Evolutionary conservation across 2,888 invertebrate species (phyloP), one percentile per base, ranked within the genome.

Genomic region (Eilema griseolum): DNA sequence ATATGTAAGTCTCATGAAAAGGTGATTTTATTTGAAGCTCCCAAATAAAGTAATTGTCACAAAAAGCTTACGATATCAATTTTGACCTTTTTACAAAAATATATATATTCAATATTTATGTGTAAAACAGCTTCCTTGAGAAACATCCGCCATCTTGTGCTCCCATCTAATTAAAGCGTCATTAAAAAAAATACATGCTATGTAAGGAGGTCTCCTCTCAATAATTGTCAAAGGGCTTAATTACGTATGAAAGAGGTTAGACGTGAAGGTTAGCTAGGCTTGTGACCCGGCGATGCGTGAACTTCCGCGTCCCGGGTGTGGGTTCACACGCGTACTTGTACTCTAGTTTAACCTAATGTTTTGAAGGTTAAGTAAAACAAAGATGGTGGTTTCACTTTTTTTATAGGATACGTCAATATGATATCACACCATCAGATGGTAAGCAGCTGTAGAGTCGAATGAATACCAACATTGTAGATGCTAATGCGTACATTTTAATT

Each of bases 261-360:
- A 67, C 76, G 73, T 79, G 74, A 78, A 82, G 78, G 76, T 76
- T 76, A 70, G 72, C 65, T 67, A 68, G 68, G 56, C 56, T 67
- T 59, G 66, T 68, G 69, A 68, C 26, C 70, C 75, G 67, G 63
- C 82, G 76, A 76, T 74, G 80, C 85, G 80, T 84, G 78, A 81
- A 85, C 86, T 88, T 90, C 90, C 89, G 86, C 79, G 83, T 88
- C 79, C 79, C 79, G 16, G 46, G 66, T 66, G 56, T 57, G n/a
- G 68, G 83, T 88, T 88, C 88, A 83, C 88, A 88, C 84, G 87
- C 71, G 60, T 37, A 56, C 61, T 61, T 31, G 72, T 61, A 62
- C 63, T 57, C 12, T 66, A 62, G 56, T 52, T 62, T 20, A 52
- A 52, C 52, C 52, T 69, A 24, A 56, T 33, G 16, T n/a, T 52